Conservation (phyloP, 2,888 invertebrate species). For the Sipha maydis region DNA sequence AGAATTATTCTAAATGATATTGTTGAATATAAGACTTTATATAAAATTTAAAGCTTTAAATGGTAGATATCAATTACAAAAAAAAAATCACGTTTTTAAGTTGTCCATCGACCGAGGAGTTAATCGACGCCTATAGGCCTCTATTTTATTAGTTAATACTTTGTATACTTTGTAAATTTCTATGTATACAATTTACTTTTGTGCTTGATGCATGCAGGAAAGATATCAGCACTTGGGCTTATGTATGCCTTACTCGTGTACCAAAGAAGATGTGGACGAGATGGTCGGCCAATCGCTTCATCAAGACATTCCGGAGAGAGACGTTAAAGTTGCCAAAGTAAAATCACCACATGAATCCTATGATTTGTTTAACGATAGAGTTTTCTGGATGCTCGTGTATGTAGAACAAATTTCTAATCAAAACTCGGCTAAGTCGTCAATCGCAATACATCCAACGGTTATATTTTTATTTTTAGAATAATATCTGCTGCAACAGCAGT, state of each 20-base stretch:
- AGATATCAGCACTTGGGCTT: slow-evolving; percentile 79
- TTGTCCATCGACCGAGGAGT: no score
- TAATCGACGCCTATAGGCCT: no score
- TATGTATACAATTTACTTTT: background rate
- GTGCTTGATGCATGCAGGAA: slow-evolving; percentile 69
- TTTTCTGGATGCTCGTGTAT: slow-evolving; percentile 77
- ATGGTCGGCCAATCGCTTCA: slow-evolving; percentile 68
- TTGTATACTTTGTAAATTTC: no score
- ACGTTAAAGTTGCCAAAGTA: slow-evolving; percentile 64
- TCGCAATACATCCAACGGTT: background rate
- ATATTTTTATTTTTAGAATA: slow-evolving; percentile 63
- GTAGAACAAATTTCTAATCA: slow-evolving; percentile 64
- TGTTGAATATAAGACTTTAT: no score
- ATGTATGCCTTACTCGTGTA: slow-evolving; percentile 79
- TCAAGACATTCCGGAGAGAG: slow-evolving; percentile 63
- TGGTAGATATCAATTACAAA: no score
- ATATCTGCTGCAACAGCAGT: slow-evolving; percentile 63
- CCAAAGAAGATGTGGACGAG: slow-evolving; percentile 72
- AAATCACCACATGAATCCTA: slow-evolving; percentile 76
- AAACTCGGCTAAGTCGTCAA: background rate
- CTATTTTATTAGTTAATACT: no score
- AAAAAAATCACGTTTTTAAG: no score
- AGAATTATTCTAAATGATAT: no score
- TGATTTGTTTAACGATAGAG: slow-evolving; percentile 73
- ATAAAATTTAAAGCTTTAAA: no score